Conservation (phyloP, 2,888 invertebrate species). For the Pasiphila rectangulata region DNA sequence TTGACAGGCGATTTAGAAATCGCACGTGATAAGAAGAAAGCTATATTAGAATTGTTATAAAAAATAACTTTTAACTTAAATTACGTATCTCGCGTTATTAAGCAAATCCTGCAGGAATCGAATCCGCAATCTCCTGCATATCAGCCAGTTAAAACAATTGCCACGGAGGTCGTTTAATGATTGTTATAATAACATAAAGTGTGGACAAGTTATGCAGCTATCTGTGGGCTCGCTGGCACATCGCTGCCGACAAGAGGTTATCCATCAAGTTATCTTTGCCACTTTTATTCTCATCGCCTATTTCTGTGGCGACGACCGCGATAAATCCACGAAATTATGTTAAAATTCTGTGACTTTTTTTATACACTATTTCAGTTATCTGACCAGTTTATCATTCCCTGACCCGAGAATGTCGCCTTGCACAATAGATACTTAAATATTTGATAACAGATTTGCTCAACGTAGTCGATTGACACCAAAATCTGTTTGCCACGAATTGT, state of each 20-base stretch:
- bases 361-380: slow-evolving; percentile 53
- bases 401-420: slow-evolving; percentile 63
- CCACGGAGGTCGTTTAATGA: too few species aligned
- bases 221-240: neutral
- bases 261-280: slow-evolving; percentile 40
- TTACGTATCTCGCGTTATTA: too few species aligned
- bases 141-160: too few species aligned
- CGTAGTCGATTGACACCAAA: slow-evolving; percentile 23
- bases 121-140: too few species aligned
- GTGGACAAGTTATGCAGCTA: too few species aligned
- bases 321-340: slow-evolving; percentile 55
- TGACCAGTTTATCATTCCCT: slow-evolving; percentile 58
- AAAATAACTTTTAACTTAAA: too few species aligned
- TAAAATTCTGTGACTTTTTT: slow-evolving; percentile 55
- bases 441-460: slow-evolving; percentile 61
- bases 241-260: slow-evolving; percentile 37
- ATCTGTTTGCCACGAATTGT: neutral
- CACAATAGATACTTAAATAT: slow-evolving; percentile 52
- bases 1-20: too few species aligned
- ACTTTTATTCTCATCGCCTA: slow-evolving; percentile 29
- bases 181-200: too few species aligned
- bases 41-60: too few species aligned
- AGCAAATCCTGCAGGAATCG: too few species aligned
- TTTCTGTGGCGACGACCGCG: slow-evolving; percentile 37
- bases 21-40: too few species aligned